Evolutionary conservation across 2,888 invertebrate genomes (phyloP).

Genomic region (Plebejus melissa): DNA sequence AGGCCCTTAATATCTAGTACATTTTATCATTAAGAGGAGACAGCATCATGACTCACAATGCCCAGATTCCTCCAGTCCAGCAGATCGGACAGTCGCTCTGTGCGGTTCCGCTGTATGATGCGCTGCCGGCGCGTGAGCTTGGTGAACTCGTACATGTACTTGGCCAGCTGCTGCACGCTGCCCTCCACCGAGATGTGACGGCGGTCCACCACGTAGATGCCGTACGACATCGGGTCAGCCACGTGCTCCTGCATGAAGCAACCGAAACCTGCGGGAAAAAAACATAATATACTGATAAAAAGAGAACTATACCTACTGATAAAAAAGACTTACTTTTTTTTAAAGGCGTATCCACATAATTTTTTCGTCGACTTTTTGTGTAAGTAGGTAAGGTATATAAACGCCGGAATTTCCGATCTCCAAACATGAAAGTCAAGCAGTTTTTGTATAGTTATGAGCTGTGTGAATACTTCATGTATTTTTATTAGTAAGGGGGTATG

Average conservation of each 20-base stretch:
- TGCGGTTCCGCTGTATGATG: slow-evolving; percentile 98
- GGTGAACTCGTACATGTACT: slow-evolving; percentile 95
- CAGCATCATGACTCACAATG: slow-evolving; percentile 83
- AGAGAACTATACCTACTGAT: no score
- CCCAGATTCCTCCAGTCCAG: slow-evolving; percentile 99
- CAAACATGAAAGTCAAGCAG: no score
- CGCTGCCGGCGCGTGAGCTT: slow-evolving; percentile 93
- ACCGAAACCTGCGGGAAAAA: slow-evolving; percentile 86
- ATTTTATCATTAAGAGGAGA: no score
- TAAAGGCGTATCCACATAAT: no score
- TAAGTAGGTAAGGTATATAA: no score
- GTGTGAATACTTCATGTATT: no score
- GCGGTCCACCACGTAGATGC: slow-evolving; percentile 98
- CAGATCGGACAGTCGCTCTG: slow-evolving; percentile 96
- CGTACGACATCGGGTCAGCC: slow-evolving; percentile 98
- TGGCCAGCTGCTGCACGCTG: slow-evolving; percentile 93
- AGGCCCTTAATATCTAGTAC: no score
- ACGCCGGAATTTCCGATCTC: no score
- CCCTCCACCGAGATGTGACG: slow-evolving; percentile 93
- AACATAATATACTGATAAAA: neutral
- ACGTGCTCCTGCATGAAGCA: slow-evolving; percentile 99
- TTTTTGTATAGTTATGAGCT: no score
- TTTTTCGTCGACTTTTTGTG: no score
- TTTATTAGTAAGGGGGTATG: slow-evolving; percentile 28
- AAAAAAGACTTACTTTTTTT: no score